phyloP scores from a whole-genome alignment of 2,888 invertebrate genomes.

The Pseudanteris insignis region DNA sequence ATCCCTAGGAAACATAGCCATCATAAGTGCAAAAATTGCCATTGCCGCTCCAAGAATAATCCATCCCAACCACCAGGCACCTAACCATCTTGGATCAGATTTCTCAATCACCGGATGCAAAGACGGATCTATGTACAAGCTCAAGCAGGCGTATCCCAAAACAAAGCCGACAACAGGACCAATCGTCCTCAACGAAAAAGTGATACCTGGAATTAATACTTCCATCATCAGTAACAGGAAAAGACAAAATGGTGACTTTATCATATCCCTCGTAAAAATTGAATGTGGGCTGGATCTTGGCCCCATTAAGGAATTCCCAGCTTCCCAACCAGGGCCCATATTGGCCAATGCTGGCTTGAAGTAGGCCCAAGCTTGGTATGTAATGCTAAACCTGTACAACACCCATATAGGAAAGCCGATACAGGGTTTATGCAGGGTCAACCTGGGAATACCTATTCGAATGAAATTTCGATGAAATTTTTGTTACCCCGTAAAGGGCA shows the following conservation, averaged over 20 bases:
- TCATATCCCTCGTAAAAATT: too few relatives aligned
- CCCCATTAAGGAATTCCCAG: too few relatives aligned
- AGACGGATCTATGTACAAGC: conserved; percentile 71
- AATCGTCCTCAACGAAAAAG: conserved; percentile 68
- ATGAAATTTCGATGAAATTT: too few relatives aligned
- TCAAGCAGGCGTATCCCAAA: conserved; percentile 69
- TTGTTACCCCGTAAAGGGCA: too few relatives aligned
- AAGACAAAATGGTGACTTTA: neutral
- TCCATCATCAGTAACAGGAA: neutral
- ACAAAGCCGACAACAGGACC: conserved; percentile 73
- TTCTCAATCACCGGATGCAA: conserved; percentile 71
- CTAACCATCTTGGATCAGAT: conserved; percentile 76
- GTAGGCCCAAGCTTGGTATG: too few relatives aligned
- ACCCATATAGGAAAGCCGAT: too few relatives aligned
- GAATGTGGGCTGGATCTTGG: too few relatives aligned
- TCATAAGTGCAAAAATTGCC: conserved; percentile 71
- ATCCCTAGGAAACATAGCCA: conserved; percentile 74
- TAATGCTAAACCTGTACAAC: too few relatives aligned
- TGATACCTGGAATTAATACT: conserved; percentile 62
- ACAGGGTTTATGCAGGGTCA: too few relatives aligned
- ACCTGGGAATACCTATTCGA: too few relatives aligned
- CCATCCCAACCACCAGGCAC: conserved; percentile 83
- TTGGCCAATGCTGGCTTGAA: too few relatives aligned
- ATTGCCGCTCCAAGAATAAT: conserved; percentile 69
- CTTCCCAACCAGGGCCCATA: too few relatives aligned